These are phyloP conservation scores for Dolichallabes microphthalmus DNA, from an alignment of 2,113 vertebrate species.

Conservation along the genomic window DNA sequence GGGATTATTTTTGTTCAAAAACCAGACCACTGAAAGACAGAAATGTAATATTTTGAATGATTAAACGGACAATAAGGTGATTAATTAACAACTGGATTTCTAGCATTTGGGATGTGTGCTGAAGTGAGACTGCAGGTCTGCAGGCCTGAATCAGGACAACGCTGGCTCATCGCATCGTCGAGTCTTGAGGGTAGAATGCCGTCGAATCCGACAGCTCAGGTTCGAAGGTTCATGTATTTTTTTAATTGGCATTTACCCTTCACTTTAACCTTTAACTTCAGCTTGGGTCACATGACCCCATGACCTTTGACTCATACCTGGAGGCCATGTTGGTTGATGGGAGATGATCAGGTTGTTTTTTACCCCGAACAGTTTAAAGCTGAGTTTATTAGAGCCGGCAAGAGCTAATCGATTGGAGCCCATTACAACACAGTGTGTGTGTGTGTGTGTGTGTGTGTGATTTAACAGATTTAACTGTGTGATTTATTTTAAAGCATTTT, in stretches of 20 bases:
- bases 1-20: neutral
- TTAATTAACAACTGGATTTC: neutral
- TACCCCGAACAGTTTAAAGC: neutral
- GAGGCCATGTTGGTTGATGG: neutral
- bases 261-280: conserved; percentile 28
- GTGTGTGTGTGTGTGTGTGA: neutral
- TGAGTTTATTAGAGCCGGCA: conserved; percentile 12
- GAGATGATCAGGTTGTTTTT: neutral
- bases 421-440: conserved; percentile 10
- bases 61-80: neutral
- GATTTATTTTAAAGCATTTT: neutral
- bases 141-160: neutral
- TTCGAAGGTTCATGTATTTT: neutral
- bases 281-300: neutral
- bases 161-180: neutral
- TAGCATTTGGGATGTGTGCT: neutral
- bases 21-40: neutral
- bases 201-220: neutral
- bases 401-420: neutral
- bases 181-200: neutral
- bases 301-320: conserved; percentile 31
- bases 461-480: neutral
- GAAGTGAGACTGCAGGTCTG: neutral
- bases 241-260: conserved; percentile 23
- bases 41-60: neutral